phyloP scores from a whole-genome alignment of 1,140 invertebrate genomes.

The Octopus bimaculoides region DNA sequence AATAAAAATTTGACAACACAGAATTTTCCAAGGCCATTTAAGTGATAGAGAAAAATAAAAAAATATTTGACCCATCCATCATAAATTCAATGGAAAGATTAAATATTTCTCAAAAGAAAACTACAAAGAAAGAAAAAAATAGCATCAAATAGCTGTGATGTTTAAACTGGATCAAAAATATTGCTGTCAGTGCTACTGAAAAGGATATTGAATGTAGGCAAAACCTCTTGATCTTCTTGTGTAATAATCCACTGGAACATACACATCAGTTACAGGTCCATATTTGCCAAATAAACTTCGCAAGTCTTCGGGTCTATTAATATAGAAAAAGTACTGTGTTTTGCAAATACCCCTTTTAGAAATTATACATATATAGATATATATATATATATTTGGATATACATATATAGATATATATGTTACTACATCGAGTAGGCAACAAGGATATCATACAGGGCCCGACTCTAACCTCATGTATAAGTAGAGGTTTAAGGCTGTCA shows the following conservation, averaged over 20 bases:
- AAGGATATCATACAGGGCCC: neutral
- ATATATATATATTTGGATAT: neutral
- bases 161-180: too few relatives aligned
- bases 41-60: too few relatives aligned
- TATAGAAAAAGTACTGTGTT: conserved; percentile 7
- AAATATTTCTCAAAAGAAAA: too few relatives aligned
- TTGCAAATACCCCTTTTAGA: neutral
- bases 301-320: conserved; percentile 53
- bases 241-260: conserved; percentile 61
- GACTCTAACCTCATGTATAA: neutral
- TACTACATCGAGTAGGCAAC: neutral
- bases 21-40: too few relatives aligned
- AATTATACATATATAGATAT: neutral
- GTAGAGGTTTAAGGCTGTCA: neutral
- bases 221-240: conserved; percentile 58
- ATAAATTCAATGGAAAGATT: too few relatives aligned
- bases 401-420: neutral
- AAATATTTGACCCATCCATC: too few relatives aligned
- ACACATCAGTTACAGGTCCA: conserved; percentile 60
- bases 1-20: too few relatives aligned
- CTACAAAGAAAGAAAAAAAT: too few relatives aligned
- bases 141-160: too few relatives aligned
- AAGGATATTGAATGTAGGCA: conserved; percentile 62
- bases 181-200: neutral
- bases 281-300: conserved; percentile 60